These are phyloP conservation scores for Megaustenia siamemsis DNA, from an alignment of 2,888 invertebrate species.

Conservation along the genomic window DNA sequence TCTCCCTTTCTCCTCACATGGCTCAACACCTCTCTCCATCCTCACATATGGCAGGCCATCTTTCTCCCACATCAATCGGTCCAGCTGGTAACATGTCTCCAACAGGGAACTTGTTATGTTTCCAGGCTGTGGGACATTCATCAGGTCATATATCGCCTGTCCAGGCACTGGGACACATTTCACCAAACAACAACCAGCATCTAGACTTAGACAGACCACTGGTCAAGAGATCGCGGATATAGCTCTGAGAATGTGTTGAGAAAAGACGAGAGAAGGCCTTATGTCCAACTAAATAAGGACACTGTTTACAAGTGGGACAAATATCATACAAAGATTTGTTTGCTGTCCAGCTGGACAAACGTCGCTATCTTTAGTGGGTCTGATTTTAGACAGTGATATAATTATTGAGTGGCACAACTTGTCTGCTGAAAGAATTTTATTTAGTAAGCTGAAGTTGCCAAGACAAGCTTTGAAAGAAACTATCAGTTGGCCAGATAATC, in stretches of 20 bases:
- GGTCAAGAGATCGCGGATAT: conserved; percentile 92
- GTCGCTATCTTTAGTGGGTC: neutral
- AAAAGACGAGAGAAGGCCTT: neutral
- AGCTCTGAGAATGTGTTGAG: conserved; percentile 86
- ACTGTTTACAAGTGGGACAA: conserved; percentile 29
- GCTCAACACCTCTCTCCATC: too few relatives aligned
- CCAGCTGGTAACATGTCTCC: neutral
- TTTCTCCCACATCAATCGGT: too few relatives aligned
- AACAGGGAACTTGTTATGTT: too few relatives aligned
- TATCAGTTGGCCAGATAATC: too few relatives aligned
- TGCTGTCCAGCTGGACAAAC: neutral
- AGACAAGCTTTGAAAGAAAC: too few relatives aligned
- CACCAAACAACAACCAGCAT: conserved; percentile 62
- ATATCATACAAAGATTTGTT: neutral
- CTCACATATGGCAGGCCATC: too few relatives aligned
- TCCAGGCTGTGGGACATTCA: too few relatives aligned
- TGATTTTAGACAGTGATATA: neutral
- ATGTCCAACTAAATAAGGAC: conserved; percentile 4
- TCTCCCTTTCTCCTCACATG: too few relatives aligned
- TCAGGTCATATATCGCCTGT: conserved; percentile 74
- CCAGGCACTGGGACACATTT: conserved; percentile 61
- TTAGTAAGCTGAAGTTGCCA: too few relatives aligned
- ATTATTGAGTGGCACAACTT: too few relatives aligned
- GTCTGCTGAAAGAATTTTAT: too few relatives aligned
- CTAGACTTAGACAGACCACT: conserved; percentile 78